Evolutionary conservation across 2,113 vertebrate genomes (phyloP).

Genomic region (Phainopepla nitens): DNA sequence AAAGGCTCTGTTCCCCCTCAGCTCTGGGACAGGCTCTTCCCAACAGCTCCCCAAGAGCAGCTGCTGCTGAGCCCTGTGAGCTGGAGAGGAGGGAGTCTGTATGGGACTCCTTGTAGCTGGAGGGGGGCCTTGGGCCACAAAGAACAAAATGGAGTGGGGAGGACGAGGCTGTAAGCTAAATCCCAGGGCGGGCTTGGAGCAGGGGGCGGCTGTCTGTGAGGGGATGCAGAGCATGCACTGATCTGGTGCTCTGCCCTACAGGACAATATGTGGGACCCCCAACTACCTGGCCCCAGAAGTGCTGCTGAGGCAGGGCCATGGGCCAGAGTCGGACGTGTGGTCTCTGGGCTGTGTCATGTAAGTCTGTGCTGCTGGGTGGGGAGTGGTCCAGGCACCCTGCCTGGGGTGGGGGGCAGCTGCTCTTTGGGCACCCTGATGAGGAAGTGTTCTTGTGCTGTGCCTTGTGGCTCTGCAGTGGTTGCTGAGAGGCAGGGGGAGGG

Average conservation of each 20-base stretch:
- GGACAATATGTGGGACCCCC: conserved; percentile 99
- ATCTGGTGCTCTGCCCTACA: conserved; percentile 37
- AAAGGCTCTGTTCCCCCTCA: conserved; percentile 46
- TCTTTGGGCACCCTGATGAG: background rate
- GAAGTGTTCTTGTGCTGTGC: background rate
- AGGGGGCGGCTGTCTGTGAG: background rate
- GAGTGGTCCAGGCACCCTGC: background rate
- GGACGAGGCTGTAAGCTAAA: background rate
- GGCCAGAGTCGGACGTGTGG: conserved; percentile 94
- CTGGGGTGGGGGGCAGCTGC: background rate
- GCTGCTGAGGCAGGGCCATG: conserved; percentile 92
- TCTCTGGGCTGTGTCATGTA: conserved; percentile 97
- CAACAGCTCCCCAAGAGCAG: conserved; percentile 5
- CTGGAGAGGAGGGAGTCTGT: background rate
- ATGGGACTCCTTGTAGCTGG: background rate
- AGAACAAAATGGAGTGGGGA: background rate
- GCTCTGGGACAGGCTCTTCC: conserved; percentile 41
- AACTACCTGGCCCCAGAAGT: conserved; percentile 98
- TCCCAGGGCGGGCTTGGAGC: background rate
- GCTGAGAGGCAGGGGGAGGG: background rate
- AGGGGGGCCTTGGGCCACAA: background rate
- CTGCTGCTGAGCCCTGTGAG: background rate
- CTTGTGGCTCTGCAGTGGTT: background rate
- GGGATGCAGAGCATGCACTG: background rate
- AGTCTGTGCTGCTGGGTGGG: conserved; percentile 56